Percentiles rank a stretch among this genome's conserved stretches.
Conservation (phyloP, 2,888 invertebrate genomes). For the Euplagia quadripunctaria region DNA sequence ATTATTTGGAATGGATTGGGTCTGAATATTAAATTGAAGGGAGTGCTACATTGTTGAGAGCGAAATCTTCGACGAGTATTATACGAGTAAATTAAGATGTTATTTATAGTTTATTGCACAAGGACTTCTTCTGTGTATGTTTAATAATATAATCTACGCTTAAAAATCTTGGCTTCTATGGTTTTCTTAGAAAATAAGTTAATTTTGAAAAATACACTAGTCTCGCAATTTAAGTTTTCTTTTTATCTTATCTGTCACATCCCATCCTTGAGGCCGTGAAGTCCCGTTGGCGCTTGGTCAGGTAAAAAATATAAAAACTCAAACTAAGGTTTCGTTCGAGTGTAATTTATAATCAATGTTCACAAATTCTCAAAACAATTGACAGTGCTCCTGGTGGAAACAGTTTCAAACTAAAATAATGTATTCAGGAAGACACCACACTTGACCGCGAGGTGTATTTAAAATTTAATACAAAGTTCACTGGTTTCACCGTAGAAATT, state of each 20-base stretch:
- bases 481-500: no score
- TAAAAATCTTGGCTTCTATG: conserved; percentile 54
- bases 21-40: conserved; percentile 24
- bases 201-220: conserved; percentile 66
- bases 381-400: neutral
- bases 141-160: conserved; percentile 43
- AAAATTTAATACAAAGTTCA: neutral
- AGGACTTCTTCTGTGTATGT: conserved; percentile 47
- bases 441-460: neutral
- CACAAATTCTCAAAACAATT: neutral
- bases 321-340: no score
- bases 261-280: neutral
- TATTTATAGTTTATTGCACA: conserved; percentile 55
- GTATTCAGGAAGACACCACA: neutral
- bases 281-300: neutral
- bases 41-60: conserved; percentile 32
- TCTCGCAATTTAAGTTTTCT: conserved; percentile 48
- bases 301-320: no score
- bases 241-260: conserved; percentile 25
- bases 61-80: conserved; percentile 37
- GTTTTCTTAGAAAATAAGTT: conserved; percentile 54
- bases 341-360: neutral
- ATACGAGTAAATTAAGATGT: conserved; percentile 37
- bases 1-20: conserved; percentile 8
- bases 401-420: neutral